Evolutionary conservation across 2,888 invertebrate species (phyloP), one percentile per base, ranked within the genome.

Genomic region (Diarsia mendica): DNA sequence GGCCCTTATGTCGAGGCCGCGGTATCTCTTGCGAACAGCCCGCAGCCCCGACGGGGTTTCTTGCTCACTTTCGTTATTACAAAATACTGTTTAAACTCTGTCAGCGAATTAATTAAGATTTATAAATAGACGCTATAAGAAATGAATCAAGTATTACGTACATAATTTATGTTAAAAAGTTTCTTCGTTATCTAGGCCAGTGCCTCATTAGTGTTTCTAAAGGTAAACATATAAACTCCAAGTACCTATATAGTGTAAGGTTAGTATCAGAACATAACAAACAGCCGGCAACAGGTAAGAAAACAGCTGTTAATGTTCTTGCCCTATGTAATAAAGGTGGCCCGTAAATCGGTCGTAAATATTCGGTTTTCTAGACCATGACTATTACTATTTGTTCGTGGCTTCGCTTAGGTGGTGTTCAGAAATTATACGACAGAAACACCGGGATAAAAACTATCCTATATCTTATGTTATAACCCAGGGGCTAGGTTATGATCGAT

Each of bases 261-360:
- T 68, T 15, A n/a, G 28, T 78, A 65, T 18, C n/a, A 1, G 13
- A 33, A 60, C 46, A 28, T 65, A 20, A 28, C 15, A 44, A 55
- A 20, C 6, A 13, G 6, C 20, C 33, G 48, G 48, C 65, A 74
- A 78, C 53, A 79, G 78, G 63, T 80, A 18, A 49, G 20, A n/a
- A n/a, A 28, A n/a, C 49, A 58, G 18, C 33, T 63, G 67, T 67
- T 48, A n/a, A 67, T 33, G 33, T 67, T 39, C 23, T 33, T 13
- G 48, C n/a, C 44, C 23, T 51, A 9, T 8, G 20, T 46, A 23
- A 49, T 73, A 55, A 23, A 67, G 18, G 2, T 13, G 33, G 46
- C n/a, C 8, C 46, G n/a, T 33, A 46, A 58, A 48, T 64, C 46
- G 67, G 51, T 39, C 33, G 55, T 8, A 46, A 79, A 67, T 46